Evolutionary conservation across 2,797 vertebrate species (phyloP), one percentile per base, ranked within the genome.

Genomic region (Microhierax caerulescens): DNA sequence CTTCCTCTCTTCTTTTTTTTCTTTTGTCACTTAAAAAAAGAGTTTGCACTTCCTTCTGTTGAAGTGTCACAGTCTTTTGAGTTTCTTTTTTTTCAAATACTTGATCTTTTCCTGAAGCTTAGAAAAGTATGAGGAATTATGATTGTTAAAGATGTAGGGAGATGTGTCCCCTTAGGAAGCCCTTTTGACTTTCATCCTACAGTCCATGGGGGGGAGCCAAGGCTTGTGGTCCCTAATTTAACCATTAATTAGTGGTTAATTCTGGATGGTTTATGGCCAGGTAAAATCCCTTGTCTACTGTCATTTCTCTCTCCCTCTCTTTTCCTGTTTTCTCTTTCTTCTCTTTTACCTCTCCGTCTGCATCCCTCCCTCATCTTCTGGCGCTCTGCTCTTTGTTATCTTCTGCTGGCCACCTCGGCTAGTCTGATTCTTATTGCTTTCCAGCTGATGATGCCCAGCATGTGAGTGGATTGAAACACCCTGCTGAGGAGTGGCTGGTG

Each of bases 81-180:
- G 18, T 45, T 95, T 67, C n/a, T 88, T 73, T 32, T 85, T 85
- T 89, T 91, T 81, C 43, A 73, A 86, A 75, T 65, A 50, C 18
- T 39, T 61, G 12, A 3, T 85, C 27, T 92, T 89, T 73, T 75
- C 4, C 60, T 95, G 64, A 85, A 90, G 47, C n/a, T 88, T 63
- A 73, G 15, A 41, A 54, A 88, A 59, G 14, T 84, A n/a, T 53
- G 36, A 53, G 19, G 78, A 79, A 72, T 86, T 94, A 25, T 34
- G 80, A 21, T 39, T 53, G 13, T 61, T 90, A 50, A 75, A 41
- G 34, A 36, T 39, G 15, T 72, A 43, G 30, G 59, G 37, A 75
- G 86, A 37, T 0, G 0, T 30, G 28, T 80, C 5, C 7, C 37
- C 20, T 77, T 72, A 53, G 50, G 27, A 8, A 77, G 36, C 13